A percentile compares a stretch with the other conserved stretches of the same genome.
Conservation (phyloP, 2,888 invertebrate species). For the Caenorhabditis angaria region DNA sequence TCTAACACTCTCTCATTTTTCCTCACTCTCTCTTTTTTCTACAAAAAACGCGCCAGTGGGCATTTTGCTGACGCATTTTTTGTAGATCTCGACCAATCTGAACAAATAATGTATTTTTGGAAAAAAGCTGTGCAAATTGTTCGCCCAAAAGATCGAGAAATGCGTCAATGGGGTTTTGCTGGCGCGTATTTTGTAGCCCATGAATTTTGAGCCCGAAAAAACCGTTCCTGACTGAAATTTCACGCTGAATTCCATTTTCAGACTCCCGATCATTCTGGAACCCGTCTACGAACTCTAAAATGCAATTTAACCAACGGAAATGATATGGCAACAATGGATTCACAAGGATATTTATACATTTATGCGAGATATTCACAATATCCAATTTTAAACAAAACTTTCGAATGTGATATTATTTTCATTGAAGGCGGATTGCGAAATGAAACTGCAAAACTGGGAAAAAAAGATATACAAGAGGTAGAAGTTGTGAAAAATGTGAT, state of each 20-base stretch:
- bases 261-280: background rate
- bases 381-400: background rate
- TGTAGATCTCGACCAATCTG: too few relatives aligned
- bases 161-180: too few relatives aligned
- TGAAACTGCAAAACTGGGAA: background rate
- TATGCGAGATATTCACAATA: background rate
- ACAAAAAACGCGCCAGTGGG: too few relatives aligned
- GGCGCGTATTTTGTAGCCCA: too few relatives aligned
- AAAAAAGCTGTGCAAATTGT: too few relatives aligned
- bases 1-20: too few relatives aligned
- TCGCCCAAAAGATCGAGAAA: too few relatives aligned
- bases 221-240: too few relatives aligned
- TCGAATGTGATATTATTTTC: background rate
- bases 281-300: background rate
- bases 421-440: background rate
- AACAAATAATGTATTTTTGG: too few relatives aligned
- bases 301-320: background rate
- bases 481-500: background rate
- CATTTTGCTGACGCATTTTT: too few relatives aligned
- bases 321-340: background rate
- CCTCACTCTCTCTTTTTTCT: too few relatives aligned
- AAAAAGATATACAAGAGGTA: background rate
- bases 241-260: background rate
- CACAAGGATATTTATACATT: background rate
- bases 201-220: too few relatives aligned